Evolutionary conservation across 2,888 invertebrate genomes (phyloP).

Genomic region (Drosophila buzzatii): DNA sequence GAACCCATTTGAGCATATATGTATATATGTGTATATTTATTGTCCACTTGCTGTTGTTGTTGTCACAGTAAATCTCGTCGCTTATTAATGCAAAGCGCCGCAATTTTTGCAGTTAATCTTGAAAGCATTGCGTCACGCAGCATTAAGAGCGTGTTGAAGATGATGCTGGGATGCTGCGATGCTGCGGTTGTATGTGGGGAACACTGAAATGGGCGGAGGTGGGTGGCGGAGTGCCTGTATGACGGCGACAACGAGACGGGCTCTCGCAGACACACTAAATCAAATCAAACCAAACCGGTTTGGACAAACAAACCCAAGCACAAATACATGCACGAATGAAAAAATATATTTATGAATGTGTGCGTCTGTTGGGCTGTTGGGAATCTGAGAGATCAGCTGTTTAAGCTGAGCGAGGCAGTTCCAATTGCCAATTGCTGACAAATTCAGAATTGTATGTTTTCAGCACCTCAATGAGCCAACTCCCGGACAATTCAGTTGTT

Average conservation of each 20-base stretch:
- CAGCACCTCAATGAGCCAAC: conserved; percentile 12
- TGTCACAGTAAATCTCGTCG: conserved; percentile 16
- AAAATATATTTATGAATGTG: background rate
- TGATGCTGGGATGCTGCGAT: background rate
- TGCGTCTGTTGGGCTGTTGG: background rate
- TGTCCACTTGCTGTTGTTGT: conserved; percentile 3
- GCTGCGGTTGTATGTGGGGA: background rate
- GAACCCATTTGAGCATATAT: conserved; percentile 16
- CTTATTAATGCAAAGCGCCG: conserved; percentile 31
- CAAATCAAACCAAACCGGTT: conserved; percentile 61
- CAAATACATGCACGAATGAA: background rate
- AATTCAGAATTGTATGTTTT: conserved; percentile 13
- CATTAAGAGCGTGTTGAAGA: background rate
- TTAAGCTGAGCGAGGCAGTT: conserved; percentile 3
- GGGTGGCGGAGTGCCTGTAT: background rate
- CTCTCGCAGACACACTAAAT: conserved; percentile 28
- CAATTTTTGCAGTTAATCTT: conserved; percentile 54
- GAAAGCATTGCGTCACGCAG: conserved; percentile 30
- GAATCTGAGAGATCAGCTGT: conserved; percentile 40
- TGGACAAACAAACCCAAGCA: conserved; percentile 42
- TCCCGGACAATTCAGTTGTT: conserved; percentile 24
- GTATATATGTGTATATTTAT: background rate
- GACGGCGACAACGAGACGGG: conserved; percentile 7
- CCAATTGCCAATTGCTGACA: conserved; percentile 26
- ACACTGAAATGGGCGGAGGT: background rate